phyloP scores from a whole-genome alignment of 2,797 vertebrate genomes.

The Esox masquinongy region DNA sequence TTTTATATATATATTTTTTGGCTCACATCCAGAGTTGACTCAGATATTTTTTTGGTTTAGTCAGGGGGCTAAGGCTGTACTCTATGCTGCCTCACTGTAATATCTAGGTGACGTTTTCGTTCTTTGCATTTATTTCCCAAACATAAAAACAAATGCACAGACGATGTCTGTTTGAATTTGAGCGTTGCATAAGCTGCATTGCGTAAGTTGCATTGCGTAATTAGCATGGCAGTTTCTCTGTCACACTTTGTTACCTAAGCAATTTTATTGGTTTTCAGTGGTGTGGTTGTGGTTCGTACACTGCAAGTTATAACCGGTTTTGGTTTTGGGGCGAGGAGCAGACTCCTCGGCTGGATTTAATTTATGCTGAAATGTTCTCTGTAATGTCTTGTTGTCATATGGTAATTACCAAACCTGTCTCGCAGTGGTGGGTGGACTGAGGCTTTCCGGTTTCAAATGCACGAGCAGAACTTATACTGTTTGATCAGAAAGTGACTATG shows the following conservation, averaged over 20 bases:
- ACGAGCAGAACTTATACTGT: background rate
- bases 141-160: constrained; percentile 1
- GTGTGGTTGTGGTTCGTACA: background rate
- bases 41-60: too few species aligned
- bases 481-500: background rate
- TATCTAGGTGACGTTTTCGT: too few species aligned
- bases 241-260: background rate
- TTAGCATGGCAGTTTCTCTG: background rate
- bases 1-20: too few species aligned
- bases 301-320: constrained; percentile 6
- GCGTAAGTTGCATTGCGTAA: background rate
- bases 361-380: constrained; percentile 2
- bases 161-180: background rate
- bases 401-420: constrained; percentile 2
- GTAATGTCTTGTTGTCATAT: constrained; percentile 7
- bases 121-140: background rate
- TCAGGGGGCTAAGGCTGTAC: too few species aligned
- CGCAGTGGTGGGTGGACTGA: background rate
- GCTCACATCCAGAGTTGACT: too few species aligned
- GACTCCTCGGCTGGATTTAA: background rate
- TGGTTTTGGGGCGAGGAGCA: background rate
- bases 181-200: too few species aligned
- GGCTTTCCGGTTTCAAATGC: constrained; percentile 1
- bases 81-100: too few species aligned
- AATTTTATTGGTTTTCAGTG: background rate